Conservation (phyloP, 2,888 invertebrate genomes). For the Eurytoma californica region DNA sequence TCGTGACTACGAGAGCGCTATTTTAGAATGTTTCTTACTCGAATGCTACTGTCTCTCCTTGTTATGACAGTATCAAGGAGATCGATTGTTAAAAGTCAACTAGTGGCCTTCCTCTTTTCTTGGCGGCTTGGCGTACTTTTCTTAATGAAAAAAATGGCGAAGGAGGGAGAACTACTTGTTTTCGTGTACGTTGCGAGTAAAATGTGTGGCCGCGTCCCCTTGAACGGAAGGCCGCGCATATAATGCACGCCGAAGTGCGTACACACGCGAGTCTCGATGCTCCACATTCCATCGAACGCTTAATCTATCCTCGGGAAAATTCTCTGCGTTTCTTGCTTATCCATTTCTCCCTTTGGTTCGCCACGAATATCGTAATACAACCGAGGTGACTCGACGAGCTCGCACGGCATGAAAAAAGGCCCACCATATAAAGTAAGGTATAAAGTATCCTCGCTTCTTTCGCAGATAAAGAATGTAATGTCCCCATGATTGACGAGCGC, state of each 20-base stretch:
- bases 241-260: not conserved
- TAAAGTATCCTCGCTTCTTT: not conserved
- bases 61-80: too few species aligned
- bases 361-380: not conserved
- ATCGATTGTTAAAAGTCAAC: too few species aligned
- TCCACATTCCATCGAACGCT: constrained; percentile 29
- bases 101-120: too few species aligned
- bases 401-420: not conserved
- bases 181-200: constrained; percentile 5
- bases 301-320: constrained; percentile 19
- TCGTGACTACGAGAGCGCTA: not conserved
- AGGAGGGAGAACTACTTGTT: too few species aligned
- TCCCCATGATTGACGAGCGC: constrained; percentile 2
- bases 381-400: not conserved
- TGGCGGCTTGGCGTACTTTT: too few species aligned
- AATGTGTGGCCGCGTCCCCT: constrained; percentile 16
- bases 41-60: too few species aligned
- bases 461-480: not conserved
- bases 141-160: too few species aligned
- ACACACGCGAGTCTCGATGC: constrained; percentile 2
- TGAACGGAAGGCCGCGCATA: constrained; percentile 15
- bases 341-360: not conserved
- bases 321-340: not conserved
- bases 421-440: not conserved
- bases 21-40: too few species aligned